Percentiles rank a stretch among this genome's conserved stretches.
Conservation (phyloP, 64 coral and sea anemone genomes). For the Porites lutea region DNA sequence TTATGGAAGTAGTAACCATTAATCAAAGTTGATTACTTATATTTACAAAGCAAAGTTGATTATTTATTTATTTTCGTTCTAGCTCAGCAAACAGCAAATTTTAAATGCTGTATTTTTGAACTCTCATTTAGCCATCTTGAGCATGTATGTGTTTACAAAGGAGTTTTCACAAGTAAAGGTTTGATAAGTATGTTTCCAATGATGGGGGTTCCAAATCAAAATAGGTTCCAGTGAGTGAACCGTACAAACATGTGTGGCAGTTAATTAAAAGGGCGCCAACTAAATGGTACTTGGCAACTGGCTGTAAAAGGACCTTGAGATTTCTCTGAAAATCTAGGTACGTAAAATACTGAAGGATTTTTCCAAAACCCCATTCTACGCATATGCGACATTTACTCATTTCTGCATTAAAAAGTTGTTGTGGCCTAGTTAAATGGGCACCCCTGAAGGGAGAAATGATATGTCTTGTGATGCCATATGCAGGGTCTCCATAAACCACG, state of each 20-base stretch:
- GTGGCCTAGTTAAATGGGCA: conserved; percentile 26
- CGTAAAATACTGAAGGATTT: conserved; percentile 29
- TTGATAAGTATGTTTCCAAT: conserved; percentile 41
- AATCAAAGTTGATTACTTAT: conserved; percentile 34
- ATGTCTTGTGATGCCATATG: conserved; percentile 51
- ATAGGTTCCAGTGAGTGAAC: conserved; percentile 45
- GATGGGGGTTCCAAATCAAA: conserved; percentile 43
- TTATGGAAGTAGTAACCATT: conserved; percentile 23
- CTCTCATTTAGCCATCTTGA: conserved; percentile 36
- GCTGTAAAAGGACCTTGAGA: conserved; percentile 43
- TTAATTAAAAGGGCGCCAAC: conserved; percentile 47
- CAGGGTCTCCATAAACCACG: not conserved
- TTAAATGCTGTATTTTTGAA: conserved; percentile 45
- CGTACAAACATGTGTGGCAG: conserved; percentile 55
- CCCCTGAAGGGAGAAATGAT: conserved; percentile 57
- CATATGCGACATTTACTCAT: conserved; percentile 27
- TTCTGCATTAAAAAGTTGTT: conserved; percentile 22
- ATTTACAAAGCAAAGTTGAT: conserved; percentile 23
- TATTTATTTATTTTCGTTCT: conserved; percentile 44
- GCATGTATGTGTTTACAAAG: conserved; percentile 34
- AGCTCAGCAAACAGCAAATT: conserved; percentile 38
- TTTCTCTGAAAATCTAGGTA: conserved; percentile 39
- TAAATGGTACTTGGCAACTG: conserved; percentile 42
- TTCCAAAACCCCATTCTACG: conserved; percentile 34
- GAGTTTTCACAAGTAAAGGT: conserved; percentile 36